Percentiles rank a stretch among this genome's conserved stretches.
Conservation (phyloP, 2,888 invertebrate genomes). For the Tetheella fluctuosa region DNA sequence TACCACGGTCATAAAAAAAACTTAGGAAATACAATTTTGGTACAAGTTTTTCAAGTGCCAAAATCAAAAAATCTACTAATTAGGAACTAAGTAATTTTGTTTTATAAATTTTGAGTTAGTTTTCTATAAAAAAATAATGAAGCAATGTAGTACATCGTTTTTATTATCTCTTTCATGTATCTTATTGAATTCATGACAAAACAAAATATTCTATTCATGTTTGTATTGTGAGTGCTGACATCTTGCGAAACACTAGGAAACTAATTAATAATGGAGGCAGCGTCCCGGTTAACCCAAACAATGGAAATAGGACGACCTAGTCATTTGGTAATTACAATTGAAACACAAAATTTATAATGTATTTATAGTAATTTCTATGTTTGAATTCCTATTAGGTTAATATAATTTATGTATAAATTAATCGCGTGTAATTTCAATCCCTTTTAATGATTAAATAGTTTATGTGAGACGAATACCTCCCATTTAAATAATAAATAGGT, state of each 20-base stretch:
- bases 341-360: neutral
- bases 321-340: neutral
- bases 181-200: neutral
- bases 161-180: neutral
- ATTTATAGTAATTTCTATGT: neutral
- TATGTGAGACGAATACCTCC: too few species aligned
- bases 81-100: neutral
- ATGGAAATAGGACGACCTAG: neutral
- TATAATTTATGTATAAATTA: too few species aligned
- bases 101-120: too few species aligned
- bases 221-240: neutral
- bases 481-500: too few species aligned
- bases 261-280: constrained; percentile 6
- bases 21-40: too few species aligned
- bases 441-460: too few species aligned
- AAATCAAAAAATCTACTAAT: too few species aligned
- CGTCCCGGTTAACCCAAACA: neutral
- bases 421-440: too few species aligned
- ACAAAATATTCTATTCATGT: neutral
- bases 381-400: neutral
- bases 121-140: too few species aligned
- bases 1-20: too few species aligned
- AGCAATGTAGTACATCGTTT: too few species aligned
- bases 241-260: neutral
- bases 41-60: too few species aligned